A percentile compares a stretch with the other conserved stretches of the same genome.
Conservation (phyloP, 2,113 vertebrate species). For the Hylia prasina region DNA sequence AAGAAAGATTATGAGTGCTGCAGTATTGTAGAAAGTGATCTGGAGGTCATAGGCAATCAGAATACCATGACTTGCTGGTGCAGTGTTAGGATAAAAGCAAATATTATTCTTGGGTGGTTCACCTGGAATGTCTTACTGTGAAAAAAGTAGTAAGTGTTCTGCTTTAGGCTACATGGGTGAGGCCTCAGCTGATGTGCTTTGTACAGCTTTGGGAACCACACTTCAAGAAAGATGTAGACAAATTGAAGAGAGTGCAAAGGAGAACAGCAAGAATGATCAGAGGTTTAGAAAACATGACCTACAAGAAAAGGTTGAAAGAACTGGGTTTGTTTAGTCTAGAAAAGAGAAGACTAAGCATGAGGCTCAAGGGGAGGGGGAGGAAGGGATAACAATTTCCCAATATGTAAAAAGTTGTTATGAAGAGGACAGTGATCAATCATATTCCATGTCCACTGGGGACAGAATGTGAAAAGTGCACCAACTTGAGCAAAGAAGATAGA, state of each 20-base stretch:
- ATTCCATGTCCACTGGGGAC: not conserved
- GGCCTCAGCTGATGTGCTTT: not conserved
- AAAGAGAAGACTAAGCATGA: conserved; percentile 58
- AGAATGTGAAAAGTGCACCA: not conserved
- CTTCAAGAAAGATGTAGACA: conserved; percentile 46
- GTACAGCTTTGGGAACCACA: not conserved
- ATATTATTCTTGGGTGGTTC: not conserved
- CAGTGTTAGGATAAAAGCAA: not conserved
- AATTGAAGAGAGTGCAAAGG: conserved; percentile 53
- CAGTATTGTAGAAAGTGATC: not conserved
- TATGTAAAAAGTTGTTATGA: conserved; percentile 32
- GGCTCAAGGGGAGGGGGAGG: not conserved
- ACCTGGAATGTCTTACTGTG: not conserved
- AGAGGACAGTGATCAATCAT: conserved; percentile 39
- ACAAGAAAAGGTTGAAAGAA: conserved; percentile 56
- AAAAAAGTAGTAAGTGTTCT: not conserved
- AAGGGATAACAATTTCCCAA: conserved; percentile 42
- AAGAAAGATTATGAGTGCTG: not conserved
- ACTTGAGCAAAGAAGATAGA: not conserved
- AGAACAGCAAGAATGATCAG: conserved; percentile 47
- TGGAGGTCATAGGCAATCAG: not conserved
- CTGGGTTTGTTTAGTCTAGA: conserved; percentile 62
- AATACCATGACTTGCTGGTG: not conserved
- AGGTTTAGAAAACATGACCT: conserved; percentile 65
- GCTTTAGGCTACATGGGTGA: not conserved